phyloP scores from a whole-genome alignment of 2,797 vertebrate genomes.

The Pipistrellus pipistrellus region DNA sequence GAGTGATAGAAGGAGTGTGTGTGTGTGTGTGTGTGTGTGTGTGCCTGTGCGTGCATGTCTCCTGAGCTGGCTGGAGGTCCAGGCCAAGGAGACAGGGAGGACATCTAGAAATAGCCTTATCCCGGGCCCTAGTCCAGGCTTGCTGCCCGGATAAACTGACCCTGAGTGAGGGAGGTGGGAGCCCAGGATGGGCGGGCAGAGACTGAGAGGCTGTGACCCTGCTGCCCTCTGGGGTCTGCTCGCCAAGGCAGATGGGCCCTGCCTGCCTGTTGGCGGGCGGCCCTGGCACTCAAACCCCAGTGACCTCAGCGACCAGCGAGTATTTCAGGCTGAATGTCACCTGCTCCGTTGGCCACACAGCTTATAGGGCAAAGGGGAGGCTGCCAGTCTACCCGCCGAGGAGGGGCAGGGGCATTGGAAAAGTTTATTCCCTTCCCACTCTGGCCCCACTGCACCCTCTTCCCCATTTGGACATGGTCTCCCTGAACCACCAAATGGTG shows the following conservation, averaged over 20 bases:
- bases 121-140: not conserved
- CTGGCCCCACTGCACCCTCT: conserved; percentile 45
- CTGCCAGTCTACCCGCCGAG: conserved; percentile 49
- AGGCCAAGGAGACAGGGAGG: conserved; percentile 68
- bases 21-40: not conserved
- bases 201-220: not conserved
- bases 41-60: not conserved
- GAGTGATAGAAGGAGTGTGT: not conserved
- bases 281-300: conserved; percentile 19
- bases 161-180: not conserved
- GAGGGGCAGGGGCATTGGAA: conserved; percentile 59
- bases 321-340: conserved; percentile 79
- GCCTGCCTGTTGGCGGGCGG: not conserved
- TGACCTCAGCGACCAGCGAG: conserved; percentile 64
- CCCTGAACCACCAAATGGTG: not conserved
- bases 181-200: not conserved
- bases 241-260: not conserved
- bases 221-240: not conserved
- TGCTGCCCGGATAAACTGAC: conserved; percentile 57
- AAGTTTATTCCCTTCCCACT: conserved; percentile 42
- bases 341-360: conserved; percentile 77
- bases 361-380: conserved; percentile 83
- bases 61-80: conserved; percentile 52
- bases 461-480: conserved; percentile 71
- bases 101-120: conserved; percentile 70